phyloP scores from a whole-genome alignment of 2,888 invertebrate species.

The Argynnis bischoffii region DNA sequence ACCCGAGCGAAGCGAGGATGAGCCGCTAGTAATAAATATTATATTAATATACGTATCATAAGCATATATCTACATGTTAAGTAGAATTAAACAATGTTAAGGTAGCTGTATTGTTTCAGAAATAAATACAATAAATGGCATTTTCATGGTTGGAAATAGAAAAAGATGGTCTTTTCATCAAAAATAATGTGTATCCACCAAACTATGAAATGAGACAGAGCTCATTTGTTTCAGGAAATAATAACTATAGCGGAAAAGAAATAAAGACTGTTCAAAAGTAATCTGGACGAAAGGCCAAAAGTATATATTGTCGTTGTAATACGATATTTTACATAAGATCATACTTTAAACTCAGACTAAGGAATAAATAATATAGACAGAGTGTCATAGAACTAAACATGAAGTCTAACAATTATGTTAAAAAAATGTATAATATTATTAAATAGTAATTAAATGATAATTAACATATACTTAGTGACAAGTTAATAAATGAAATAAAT shows the following conservation, averaged over 20 bases:
- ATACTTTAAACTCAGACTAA: neutral
- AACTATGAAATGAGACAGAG: slow-evolving; percentile 38
- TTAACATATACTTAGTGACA: too few species aligned
- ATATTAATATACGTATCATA: too few species aligned
- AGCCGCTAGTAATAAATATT: too few species aligned
- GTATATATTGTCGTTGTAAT: slow-evolving; percentile 8
- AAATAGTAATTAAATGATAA: too few species aligned
- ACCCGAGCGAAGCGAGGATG: too few species aligned
- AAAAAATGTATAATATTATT: too few species aligned
- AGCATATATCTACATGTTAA: neutral
- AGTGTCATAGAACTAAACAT: too few species aligned
- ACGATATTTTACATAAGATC: slow-evolving; percentile 10
- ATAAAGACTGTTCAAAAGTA: slow-evolving; percentile 34
- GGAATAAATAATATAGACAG: too few species aligned
- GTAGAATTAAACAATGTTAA: neutral
- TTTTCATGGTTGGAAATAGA: slow-evolving; percentile 26
- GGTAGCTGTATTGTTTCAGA: slow-evolving; percentile 4
- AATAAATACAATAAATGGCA: slow-evolving; percentile 15
- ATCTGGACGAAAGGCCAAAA: slow-evolving; percentile 20
- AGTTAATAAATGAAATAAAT: too few species aligned
- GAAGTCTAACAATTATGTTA: too few species aligned
- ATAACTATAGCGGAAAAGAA: slow-evolving; percentile 36
- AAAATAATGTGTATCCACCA: slow-evolving; percentile 36
- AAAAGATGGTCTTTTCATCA: slow-evolving; percentile 30
- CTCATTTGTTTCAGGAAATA: slow-evolving; percentile 41